Evolutionary conservation across 2,888 invertebrate species (phyloP).

Genomic region (Pristionchus arcanus): DNA sequence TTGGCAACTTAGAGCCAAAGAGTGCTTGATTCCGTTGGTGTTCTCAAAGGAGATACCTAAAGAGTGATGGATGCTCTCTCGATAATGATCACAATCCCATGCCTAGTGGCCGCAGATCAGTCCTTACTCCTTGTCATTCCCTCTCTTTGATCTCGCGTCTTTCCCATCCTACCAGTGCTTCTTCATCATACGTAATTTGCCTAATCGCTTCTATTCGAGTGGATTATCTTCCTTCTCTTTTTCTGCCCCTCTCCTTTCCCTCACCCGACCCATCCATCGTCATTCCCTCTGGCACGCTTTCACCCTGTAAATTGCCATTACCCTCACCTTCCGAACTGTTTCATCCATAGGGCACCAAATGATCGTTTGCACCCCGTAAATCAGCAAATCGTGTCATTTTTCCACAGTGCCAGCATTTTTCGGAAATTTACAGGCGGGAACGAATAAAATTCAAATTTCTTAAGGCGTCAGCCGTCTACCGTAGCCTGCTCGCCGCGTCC

Average conservation of each 20-base stretch:
- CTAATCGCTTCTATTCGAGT: constrained; percentile 13
- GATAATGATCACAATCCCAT: neutral
- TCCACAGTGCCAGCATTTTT: neutral
- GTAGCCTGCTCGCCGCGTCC: constrained; percentile 48
- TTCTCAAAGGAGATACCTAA: neutral
- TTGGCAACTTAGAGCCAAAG: too few relatives aligned
- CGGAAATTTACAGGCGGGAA: neutral
- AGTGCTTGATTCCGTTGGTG: too few relatives aligned
- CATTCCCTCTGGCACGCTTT: constrained; percentile 6
- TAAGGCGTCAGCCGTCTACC: constrained; percentile 20
- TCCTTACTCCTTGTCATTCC: neutral
- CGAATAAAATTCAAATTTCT: constrained; percentile 2
- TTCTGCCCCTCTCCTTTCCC: neutral
- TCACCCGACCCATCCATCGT: neutral
- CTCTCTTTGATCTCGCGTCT: constrained; percentile 20
- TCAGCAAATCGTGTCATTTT: neutral
- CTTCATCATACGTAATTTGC: constrained; percentile 21
- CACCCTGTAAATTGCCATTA: neutral
- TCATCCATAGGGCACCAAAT: neutral
- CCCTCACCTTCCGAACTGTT: neutral
- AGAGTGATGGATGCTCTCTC: neutral
- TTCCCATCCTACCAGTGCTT: constrained; percentile 10
- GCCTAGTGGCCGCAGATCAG: neutral
- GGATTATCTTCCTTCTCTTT: constrained; percentile 17
- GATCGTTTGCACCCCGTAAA: neutral